Percentiles rank a stretch among this genome's conserved stretches.
Conservation (phyloP, 2,888 invertebrate genomes). For the Agonopterix heracliana region DNA sequence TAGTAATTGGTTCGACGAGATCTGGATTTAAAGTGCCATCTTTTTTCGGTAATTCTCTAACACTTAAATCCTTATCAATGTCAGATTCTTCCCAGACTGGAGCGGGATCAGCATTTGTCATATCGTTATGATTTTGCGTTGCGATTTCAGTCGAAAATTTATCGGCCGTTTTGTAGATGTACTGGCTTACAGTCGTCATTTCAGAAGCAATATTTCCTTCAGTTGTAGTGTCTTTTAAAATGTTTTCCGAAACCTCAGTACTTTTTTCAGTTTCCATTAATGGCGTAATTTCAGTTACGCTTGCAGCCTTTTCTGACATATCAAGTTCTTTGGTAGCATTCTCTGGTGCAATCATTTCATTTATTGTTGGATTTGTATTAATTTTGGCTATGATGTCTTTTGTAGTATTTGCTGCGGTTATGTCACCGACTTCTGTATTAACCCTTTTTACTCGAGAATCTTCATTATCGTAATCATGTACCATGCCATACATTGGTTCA, state of each 20-base stretch:
- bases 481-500: slow-evolving; percentile 47
- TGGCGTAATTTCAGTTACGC: not conserved
- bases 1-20: slow-evolving; percentile 3
- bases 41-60: slow-evolving; percentile 25
- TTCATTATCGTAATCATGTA: slow-evolving; percentile 54
- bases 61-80: slow-evolving; percentile 23
- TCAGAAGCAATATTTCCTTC: slow-evolving; percentile 25
- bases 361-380: not conserved
- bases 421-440: slow-evolving; percentile 27
- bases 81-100: slow-evolving; percentile 61
- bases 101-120: slow-evolving; percentile 33
- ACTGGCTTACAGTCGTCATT: slow-evolving; percentile 54
- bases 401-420: not conserved
- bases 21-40: not conserved
- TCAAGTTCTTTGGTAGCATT: no score
- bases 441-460: slow-evolving; percentile 55
- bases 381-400: not conserved
- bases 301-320: not conserved
- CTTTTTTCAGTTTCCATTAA: not conserved
- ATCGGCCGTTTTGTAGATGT: slow-evolving; percentile 50
- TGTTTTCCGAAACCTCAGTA: not conserved
- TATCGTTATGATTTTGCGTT: not conserved
- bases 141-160: slow-evolving; percentile 18
- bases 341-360: no score
- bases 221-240: slow-evolving; percentile 10